phyloP scores from a whole-genome alignment of 2,888 invertebrate genomes.

The Drosophila histrio region DNA sequence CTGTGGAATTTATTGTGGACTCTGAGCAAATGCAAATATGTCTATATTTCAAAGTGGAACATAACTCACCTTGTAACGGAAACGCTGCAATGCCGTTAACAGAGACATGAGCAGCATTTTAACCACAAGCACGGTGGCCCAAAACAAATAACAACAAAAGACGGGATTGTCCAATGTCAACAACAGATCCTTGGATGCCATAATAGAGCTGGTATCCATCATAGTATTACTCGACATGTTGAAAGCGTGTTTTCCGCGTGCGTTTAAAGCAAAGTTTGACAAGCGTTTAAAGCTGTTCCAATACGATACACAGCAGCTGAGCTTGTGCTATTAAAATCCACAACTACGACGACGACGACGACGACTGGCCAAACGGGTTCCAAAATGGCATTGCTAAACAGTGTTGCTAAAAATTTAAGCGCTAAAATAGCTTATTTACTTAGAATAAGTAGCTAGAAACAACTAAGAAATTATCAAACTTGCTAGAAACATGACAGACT shows the following conservation, averaged over 20 bases:
- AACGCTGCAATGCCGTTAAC: constrained; percentile 83
- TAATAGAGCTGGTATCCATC: too few species aligned
- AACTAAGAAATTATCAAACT: too few species aligned
- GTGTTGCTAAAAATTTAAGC: too few species aligned
- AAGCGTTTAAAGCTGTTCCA: constrained; percentile 17
- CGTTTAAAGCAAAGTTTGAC: constrained; percentile 19
- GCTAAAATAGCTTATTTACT: too few species aligned
- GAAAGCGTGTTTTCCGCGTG: constrained; percentile 18
- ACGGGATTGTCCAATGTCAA: constrained; percentile 82
- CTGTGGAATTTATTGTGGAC: constrained; percentile 53
- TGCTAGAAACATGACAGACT: too few species aligned
- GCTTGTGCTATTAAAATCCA: background rate
- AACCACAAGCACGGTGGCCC: constrained; percentile 82
- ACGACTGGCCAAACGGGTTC: constrained; percentile 64
- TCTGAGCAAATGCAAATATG: constrained; percentile 6
- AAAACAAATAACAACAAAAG: constrained; percentile 83
- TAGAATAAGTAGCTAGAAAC: too few species aligned
- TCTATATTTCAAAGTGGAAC: too few species aligned
- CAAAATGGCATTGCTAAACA: constrained; percentile 15
- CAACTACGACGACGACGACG: background rate
- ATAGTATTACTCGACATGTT: background rate
- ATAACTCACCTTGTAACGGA: constrained; percentile 82
- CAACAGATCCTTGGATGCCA: constrained; percentile 53
- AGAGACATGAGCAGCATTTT: constrained; percentile 84
- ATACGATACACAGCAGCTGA: background rate